phyloP scores from a whole-genome alignment of 2,113 vertebrate genomes.

The Protomyctophum bolini region DNA sequence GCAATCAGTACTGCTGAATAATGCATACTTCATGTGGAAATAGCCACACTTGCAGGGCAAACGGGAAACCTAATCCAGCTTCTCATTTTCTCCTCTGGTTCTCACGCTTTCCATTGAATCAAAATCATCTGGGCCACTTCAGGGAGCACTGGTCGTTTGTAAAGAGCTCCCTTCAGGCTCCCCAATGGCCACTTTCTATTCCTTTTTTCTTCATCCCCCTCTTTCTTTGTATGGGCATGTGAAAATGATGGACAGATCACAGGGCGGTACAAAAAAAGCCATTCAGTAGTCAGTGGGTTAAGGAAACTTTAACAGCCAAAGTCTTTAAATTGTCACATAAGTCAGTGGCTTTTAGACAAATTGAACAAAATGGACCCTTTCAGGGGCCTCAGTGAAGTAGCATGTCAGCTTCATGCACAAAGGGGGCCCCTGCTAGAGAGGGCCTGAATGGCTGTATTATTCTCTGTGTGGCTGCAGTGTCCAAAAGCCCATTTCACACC shows the following conservation, averaged over 20 bases:
- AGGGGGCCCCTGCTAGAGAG: slow-evolving; percentile 76
- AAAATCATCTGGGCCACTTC: slow-evolving; percentile 51
- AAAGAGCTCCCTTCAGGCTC: slow-evolving; percentile 41
- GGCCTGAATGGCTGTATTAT: slow-evolving; percentile 81
- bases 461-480: slow-evolving; percentile 65
- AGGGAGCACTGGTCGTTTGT: slow-evolving; percentile 32
- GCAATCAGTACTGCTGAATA: slow-evolving; percentile 52
- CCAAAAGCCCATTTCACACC: slow-evolving; percentile 79
- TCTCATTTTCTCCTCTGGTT: slow-evolving; percentile 29
- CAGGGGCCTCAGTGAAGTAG: slow-evolving; percentile 70
- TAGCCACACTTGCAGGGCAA: slow-evolving; percentile 41
- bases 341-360: slow-evolving; percentile 83
- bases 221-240: slow-evolving; percentile 35
- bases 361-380: slow-evolving; percentile 83
- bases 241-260: slow-evolving; percentile 68
- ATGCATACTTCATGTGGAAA: slow-evolving; percentile 46
- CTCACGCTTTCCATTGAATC: slow-evolving; percentile 50
- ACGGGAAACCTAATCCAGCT: slow-evolving; percentile 40
- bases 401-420: slow-evolving; percentile 75
- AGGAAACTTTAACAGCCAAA: slow-evolving; percentile 78
- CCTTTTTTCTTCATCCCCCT: slow-evolving; percentile 25
- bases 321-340: slow-evolving; percentile 82
- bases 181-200: slow-evolving; percentile 46
- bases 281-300: slow-evolving; percentile 72
- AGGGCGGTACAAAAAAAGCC: slow-evolving; percentile 54